A percentile compares a stretch with the other conserved stretches of the same genome.
phyloP scores from a whole-genome alignment of 2,888 invertebrate species.

The Pollenia angustigena region DNA sequence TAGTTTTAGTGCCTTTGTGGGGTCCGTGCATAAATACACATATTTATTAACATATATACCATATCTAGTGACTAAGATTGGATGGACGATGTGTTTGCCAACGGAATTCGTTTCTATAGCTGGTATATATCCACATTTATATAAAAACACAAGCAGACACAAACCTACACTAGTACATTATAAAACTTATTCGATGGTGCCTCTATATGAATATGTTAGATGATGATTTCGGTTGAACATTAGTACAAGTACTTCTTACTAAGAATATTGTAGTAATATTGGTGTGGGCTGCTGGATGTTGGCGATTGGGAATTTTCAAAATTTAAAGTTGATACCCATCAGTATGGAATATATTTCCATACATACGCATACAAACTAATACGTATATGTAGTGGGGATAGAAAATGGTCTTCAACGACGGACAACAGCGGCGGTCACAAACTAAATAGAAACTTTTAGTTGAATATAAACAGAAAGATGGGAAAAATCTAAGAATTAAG shows the following conservation, averaged over 20 bases:
- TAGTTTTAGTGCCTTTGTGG: slow-evolving; percentile 54
- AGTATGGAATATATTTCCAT: not conserved
- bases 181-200: slow-evolving; percentile 47
- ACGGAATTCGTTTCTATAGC: slow-evolving; percentile 72
- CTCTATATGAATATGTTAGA: slow-evolving; percentile 71
- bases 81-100: slow-evolving; percentile 70
- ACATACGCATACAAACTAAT: not conserved
- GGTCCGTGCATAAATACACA: slow-evolving; percentile 60
- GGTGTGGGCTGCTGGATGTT: slow-evolving; percentile 58
- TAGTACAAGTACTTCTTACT: slow-evolving; percentile 65
- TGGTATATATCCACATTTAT: slow-evolving; percentile 1
- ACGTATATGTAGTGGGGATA: slow-evolving; percentile 1
- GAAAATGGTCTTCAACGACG: slow-evolving; percentile 27
- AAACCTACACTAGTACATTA: not conserved
- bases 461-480: not conserved
- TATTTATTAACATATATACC: slow-evolving; percentile 48
- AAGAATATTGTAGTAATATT: slow-evolving; percentile 40
- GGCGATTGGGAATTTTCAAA: slow-evolving; percentile 82
- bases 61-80: slow-evolving; percentile 60
- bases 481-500: not conserved
- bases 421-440: slow-evolving; percentile 8
- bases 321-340: slow-evolving; percentile 77
- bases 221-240: slow-evolving; percentile 74
- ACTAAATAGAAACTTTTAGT: not conserved
- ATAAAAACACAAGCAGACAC: not conserved